Conservation (phyloP, 2,113 vertebrate species). For the Cyprinus carpio region DNA sequence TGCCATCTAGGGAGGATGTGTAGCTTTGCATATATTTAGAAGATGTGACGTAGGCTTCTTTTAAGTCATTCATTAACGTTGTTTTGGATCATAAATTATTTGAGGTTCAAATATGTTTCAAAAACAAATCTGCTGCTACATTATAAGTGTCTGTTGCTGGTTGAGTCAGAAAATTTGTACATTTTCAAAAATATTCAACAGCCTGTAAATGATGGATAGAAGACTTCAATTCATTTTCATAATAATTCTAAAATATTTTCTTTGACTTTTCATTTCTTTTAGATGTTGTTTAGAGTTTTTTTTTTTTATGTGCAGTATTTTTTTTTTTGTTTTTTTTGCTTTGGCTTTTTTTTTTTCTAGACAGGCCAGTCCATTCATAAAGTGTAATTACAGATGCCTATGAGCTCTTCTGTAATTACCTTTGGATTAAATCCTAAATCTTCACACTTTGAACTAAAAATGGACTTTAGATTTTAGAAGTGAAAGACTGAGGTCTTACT, state of each 20-base stretch:
- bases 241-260: neutral
- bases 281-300: neutral
- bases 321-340: neutral
- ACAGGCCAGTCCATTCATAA: neutral
- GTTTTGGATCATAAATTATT: neutral
- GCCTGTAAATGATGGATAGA: neutral
- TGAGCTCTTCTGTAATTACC: slow-evolving; percentile 29
- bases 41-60: neutral
- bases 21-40: neutral
- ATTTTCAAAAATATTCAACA: neutral
- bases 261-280: neutral
- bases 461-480: neutral
- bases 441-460: slow-evolving; percentile 14
- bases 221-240: neutral
- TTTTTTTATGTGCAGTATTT: neutral
- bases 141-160: neutral
- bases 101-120: neutral
- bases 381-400: neutral
- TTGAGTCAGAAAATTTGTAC: neutral
- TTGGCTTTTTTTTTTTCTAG: neutral
- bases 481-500: neutral
- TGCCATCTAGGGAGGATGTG: neutral
- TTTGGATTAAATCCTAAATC: slow-evolving; percentile 24
- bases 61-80: neutral
- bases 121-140: neutral